These are phyloP conservation scores for Syngnathoides biaculeatus DNA, from an alignment of 2,113 vertebrate species.

Conservation along the genomic window DNA sequence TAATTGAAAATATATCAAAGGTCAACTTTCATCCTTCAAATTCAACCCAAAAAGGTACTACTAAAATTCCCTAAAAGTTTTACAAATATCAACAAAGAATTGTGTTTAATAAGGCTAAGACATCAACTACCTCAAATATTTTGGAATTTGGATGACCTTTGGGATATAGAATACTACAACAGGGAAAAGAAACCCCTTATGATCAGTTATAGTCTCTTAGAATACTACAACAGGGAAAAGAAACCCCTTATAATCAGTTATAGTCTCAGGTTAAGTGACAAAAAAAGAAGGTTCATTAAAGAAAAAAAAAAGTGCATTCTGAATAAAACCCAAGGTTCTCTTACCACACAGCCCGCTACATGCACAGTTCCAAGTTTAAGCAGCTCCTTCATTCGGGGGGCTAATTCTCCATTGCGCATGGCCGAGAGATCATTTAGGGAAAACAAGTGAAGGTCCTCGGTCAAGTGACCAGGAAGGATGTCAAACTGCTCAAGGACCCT, in stretches of 20 bases:
- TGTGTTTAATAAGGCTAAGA: neutral
- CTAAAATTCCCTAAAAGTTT: neutral
- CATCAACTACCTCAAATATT: too few relatives aligned
- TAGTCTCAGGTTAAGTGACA: neutral
- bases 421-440: conserved; percentile 84
- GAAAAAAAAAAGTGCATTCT: too few relatives aligned
- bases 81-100: neutral
- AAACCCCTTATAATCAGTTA: neutral
- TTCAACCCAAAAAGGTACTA: neutral
- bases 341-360: conserved; percentile 86
- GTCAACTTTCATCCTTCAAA: too few relatives aligned
- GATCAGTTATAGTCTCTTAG: neutral
- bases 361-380: conserved; percentile 82
- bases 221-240: neutral
- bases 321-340: conserved; percentile 25
- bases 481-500: conserved; percentile 91
- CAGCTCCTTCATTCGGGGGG: conserved; percentile 81
- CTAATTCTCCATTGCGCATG: conserved; percentile 84
- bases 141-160: too few relatives aligned
- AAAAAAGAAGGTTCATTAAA: too few relatives aligned
- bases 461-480: conserved; percentile 84
- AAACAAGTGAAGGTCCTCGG: conserved; percentile 92
- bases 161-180: neutral
- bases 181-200: neutral
- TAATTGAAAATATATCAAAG: too few relatives aligned